Conservation (phyloP, 64 coral and sea anemone species). For the Anthopleura sola region DNA sequence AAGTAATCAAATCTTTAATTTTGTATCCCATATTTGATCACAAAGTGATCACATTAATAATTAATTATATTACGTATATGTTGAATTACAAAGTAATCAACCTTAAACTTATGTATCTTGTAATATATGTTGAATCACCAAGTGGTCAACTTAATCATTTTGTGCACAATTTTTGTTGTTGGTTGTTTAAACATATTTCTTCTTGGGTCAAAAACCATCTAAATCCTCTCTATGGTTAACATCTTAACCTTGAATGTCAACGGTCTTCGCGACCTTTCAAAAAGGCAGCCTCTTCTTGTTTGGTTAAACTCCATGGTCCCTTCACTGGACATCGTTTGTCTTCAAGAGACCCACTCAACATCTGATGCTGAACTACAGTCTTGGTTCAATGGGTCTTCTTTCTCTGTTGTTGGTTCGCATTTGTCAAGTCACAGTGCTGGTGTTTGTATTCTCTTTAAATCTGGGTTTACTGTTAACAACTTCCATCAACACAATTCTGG, state of each 20-base stretch:
- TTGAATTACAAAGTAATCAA: no score
- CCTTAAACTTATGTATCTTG: no score
- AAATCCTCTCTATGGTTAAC: no score
- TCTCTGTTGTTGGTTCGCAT: not conserved
- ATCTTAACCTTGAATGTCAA: not conserved
- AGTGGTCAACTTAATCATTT: no score
- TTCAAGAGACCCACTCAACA: constrained; percentile 30
- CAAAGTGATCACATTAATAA: no score
- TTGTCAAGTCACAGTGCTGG: not conserved
- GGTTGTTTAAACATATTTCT: no score
- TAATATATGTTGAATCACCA: no score
- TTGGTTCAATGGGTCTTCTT: not conserved
- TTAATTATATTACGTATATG: no score
- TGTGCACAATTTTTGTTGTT: no score
- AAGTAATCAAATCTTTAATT: no score
- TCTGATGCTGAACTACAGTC: not conserved
- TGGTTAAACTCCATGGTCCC: not conserved
- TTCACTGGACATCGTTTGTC: not conserved
- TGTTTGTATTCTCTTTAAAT: not conserved
- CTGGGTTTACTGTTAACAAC: not conserved
- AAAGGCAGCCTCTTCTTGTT: not conserved
- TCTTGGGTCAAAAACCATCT: no score
- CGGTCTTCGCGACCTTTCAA: not conserved
- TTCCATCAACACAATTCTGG: not conserved
- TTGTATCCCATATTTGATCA: no score